Evolutionary conservation across 30 jellyfish, hydroid and myxozoan species (phyloP), one percentile per base, ranked within the genome.

Genomic region (Chrysaora quinquecirrha): DNA sequence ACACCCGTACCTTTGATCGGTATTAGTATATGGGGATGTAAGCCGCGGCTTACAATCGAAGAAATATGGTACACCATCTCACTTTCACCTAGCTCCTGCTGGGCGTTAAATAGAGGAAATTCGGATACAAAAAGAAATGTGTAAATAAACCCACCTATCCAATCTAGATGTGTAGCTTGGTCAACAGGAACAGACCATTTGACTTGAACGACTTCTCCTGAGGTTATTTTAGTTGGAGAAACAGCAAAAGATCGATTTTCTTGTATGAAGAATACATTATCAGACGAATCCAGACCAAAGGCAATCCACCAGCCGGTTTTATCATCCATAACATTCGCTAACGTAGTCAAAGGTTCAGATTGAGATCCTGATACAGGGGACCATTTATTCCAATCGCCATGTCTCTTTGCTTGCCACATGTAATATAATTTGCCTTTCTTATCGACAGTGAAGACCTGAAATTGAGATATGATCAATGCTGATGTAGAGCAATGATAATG

Each of bases 141-240:
- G n/a, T n/a, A n/a, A n/a, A n/a, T n/a, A n/a, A n/a, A n/a, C 98
- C 4, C 68, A 94, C 99, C 99, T 11, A 94, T 87, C 99, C 99
- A 94, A 61, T 94, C 99, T 71, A 50, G 67, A 64, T 83, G 74
- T 1, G 99, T 79, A 0, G 97, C 99, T 83, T 94, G 96, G 64
- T 94, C 99, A 6, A 43, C 84, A 2, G 99, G 99, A 38, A 94
- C 96, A 2, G 89, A 66, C 99, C 99, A 94, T 65, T 78, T 64
- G 30, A 82, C 88, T 20, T 71, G 64, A 7, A 94, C 96, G 20
- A 62, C 35, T 22, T 66, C 68, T 1, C 94, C 96, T 12, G 90
- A 87, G 12, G 68, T 48, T 12, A 94, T 48, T 12, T 67, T 50
- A 35, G 78, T 21, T 12, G 97, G 95, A 22, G 96, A 24, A 10